Base-by-base conservation (phyloP, 2,888 invertebrate genomes). In the Patella depressa region DNA sequence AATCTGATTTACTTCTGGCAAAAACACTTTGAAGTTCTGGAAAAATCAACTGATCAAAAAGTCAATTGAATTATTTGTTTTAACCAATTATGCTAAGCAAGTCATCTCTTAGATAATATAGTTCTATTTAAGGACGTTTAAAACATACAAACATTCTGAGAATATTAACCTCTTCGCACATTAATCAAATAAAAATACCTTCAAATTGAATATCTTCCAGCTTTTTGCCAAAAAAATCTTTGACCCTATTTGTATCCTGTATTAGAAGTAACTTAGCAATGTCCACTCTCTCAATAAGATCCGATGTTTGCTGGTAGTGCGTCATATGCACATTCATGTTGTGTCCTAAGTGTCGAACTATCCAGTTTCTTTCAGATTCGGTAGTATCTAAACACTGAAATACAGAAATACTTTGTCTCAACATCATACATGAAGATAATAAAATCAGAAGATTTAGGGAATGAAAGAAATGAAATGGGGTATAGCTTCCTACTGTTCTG, bases 301-400 rank as follows among this genome's bases (percentile, higher is more conserved):
- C 73, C 11, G 45, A 53, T 15, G 77, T 73, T 34, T 69, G 73
- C 71, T 69, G 24, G 77, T 69, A 77, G 19, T 77, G 71, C n/a
- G 54, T 77, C 29, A 45, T 65, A 29, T 73, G 77, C 4, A 77
- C 59, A 15, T 29, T 53, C 54, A 69, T 55, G 17, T 72, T 73
- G 59, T 80, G 78, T 1, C 80, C 80, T 17, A 80, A 14, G 59
- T 78, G 78, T 54, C 77, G 75, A 14, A 79, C 1, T 3, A 80
- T 77, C 80, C 80, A 80, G 53, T 80, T 77, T 15, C 73, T 53
- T 29, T 80, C 74, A 24, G 78, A 12, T n/a, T 78, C 78, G n/a
- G 69, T 78, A 17, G 78, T 77, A 65, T 78, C 71, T 65, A 80
- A 73, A 19, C 73, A 74, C 80, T 80, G 55, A 29, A 29, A 29